Evolutionary conservation across 2,113 vertebrate genomes (phyloP).

Genomic region (Lasiurus cinereus): DNA sequence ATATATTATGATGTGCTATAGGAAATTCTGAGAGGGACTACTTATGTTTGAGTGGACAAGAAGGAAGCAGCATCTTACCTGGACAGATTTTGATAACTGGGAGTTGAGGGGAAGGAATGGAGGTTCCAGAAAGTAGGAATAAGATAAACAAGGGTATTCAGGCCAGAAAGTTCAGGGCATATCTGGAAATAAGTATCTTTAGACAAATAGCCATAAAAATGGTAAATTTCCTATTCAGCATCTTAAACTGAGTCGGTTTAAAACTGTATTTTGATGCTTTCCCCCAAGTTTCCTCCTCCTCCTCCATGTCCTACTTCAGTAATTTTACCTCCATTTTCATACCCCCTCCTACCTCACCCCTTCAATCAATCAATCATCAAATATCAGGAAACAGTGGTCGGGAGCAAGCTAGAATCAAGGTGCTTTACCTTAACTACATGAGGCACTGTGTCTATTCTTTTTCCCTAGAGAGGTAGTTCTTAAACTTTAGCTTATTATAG

Average conservation of each 20-base stretch:
- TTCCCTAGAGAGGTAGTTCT: background rate
- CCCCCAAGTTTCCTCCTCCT: background rate
- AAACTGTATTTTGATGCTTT: background rate
- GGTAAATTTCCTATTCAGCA: background rate
- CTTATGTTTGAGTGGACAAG: background rate
- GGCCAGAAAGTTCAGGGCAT: background rate
- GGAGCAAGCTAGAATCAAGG: background rate
- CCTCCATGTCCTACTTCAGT: background rate
- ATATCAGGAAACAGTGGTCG: background rate
- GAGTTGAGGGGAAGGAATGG: background rate
- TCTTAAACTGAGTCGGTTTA: constrained; percentile 5
- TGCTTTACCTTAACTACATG: background rate
- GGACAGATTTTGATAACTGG: background rate
- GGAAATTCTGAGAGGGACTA: background rate
- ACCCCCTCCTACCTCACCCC: background rate
- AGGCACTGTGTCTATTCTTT: background rate
- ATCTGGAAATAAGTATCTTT: constrained; percentile 24
- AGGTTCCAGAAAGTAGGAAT: background rate
- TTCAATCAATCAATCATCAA: background rate
- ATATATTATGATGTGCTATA: background rate
- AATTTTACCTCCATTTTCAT: background rate
- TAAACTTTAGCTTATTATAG: background rate
- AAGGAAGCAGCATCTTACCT: background rate
- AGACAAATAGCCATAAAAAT: background rate
- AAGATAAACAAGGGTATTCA: background rate